Evolutionary conservation across 2,113 vertebrate genomes (phyloP).

Genomic region (Ptyas mucosa): DNA sequence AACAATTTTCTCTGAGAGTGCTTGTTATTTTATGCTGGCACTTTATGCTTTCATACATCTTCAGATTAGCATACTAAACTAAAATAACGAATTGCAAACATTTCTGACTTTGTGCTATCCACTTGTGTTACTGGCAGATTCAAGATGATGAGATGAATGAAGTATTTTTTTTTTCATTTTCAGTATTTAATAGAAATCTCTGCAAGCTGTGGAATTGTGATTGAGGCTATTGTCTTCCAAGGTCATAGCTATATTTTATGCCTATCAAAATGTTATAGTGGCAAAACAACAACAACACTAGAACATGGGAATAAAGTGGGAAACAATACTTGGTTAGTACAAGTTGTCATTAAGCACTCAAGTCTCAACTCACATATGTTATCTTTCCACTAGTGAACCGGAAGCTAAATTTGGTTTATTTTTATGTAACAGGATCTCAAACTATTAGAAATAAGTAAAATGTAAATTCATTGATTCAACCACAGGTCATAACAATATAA

Average conservation of each 20-base stretch:
- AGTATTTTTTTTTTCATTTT: background rate
- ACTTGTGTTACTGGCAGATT: conserved; percentile 3
- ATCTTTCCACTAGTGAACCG: background rate
- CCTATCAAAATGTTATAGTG: background rate
- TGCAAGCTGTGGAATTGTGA: background rate
- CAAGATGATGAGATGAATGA: background rate
- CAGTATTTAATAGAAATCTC: background rate
- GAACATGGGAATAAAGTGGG: no score
- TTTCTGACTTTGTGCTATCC: background rate
- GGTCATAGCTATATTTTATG: background rate
- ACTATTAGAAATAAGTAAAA: background rate
- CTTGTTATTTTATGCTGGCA: conserved; percentile 15
- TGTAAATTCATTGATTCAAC: background rate
- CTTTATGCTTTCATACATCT: conserved; percentile 4
- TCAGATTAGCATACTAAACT: conserved; percentile 3
- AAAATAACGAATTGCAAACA: background rate
- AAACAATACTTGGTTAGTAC: background rate
- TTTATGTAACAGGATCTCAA: background rate
- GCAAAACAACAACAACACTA: background rate
- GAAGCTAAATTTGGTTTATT: background rate
- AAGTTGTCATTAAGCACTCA: background rate
- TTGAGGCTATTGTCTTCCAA: background rate
- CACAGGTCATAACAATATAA: background rate
- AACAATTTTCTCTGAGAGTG: background rate
- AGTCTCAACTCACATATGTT: background rate